These are phyloP conservation scores for Scomberomorus guttatus DNA, from an alignment of 2,797 vertebrate species.

Conservation along the genomic window DNA sequence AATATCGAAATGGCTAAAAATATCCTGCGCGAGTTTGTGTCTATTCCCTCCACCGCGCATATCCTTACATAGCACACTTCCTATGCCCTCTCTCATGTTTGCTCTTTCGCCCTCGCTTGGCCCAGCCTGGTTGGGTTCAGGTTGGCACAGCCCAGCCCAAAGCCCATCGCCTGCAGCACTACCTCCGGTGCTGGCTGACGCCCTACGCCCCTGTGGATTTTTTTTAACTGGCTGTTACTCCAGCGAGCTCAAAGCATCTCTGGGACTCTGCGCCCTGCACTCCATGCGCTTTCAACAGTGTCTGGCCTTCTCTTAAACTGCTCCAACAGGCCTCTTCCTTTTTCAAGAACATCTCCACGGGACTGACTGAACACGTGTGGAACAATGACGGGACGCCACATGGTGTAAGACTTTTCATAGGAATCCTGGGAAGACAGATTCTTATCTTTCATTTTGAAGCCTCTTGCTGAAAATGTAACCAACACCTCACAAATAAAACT, in stretches of 20 bases:
- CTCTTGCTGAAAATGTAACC: conserved; percentile 80
- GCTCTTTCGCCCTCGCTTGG: conserved; percentile 71
- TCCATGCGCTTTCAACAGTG: conserved; percentile 78
- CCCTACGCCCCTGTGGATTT: conserved; percentile 67
- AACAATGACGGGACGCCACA: conserved; percentile 22
- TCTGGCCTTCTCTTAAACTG: conserved; percentile 63
- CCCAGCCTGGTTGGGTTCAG: conserved; percentile 60
- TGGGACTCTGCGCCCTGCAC: conserved; percentile 72
- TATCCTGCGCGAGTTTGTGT: conserved; percentile 97
- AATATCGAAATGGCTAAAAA: conserved; percentile 99
- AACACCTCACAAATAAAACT: conserved; percentile 79
- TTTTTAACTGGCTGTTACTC: conserved; percentile 64
- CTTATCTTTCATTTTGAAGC: conserved; percentile 68
- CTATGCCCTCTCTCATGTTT: conserved; percentile 15
- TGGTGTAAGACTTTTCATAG: conserved; percentile 33
- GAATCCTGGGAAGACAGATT: conserved; percentile 58
- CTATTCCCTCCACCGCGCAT: conserved; percentile 92
- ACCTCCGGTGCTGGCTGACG: conserved; percentile 63
- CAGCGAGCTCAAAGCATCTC: conserved; percentile 65
- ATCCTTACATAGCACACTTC: conserved; percentile 92
- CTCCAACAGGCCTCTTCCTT: conserved; percentile 51
- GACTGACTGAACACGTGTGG: conserved; percentile 26
- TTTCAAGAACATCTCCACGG: conserved; percentile 39
- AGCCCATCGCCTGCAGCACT: conserved; percentile 65
- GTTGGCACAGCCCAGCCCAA: conserved; percentile 54